Conservation (phyloP, 2,113 vertebrate species). For the Gopherus evgoodei region DNA sequence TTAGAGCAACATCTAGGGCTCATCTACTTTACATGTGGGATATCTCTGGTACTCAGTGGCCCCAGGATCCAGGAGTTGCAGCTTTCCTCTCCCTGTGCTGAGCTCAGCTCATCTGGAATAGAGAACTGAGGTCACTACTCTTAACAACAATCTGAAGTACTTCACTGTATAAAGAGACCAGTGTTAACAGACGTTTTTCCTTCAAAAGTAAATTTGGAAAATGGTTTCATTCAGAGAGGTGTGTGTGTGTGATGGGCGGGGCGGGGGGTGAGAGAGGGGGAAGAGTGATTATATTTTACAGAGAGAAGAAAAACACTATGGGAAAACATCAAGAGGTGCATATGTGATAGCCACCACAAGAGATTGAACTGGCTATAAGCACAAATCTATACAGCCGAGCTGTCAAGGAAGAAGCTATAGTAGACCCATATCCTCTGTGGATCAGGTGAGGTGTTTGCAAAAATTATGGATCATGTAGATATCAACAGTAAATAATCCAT, state of each 20-base stretch:
- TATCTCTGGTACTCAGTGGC: neutral
- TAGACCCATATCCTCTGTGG: neutral
- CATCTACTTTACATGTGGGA: neutral
- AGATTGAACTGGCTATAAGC: neutral
- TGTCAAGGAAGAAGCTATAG: neutral
- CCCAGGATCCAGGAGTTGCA: neutral
- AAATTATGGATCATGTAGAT: neutral
- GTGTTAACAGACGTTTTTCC: neutral
- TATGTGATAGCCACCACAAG: neutral
- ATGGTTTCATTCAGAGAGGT: neutral
- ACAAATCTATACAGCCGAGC: neutral
- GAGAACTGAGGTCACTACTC: neutral
- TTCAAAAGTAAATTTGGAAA: neutral
- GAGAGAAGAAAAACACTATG: neutral
- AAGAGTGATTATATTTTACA: neutral
- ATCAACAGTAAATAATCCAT: neutral
- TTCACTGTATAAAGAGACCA: neutral
- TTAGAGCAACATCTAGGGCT: neutral
- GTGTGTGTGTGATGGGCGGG: too few species aligned
- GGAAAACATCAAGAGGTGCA: neutral
- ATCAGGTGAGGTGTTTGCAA: neutral
- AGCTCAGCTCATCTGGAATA: neutral
- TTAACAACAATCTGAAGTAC: neutral
- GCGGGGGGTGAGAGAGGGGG: too few species aligned
- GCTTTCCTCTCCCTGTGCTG: neutral